Evolutionary conservation across 2,888 invertebrate genomes (phyloP).

Genomic region (Meloe dianella): DNA sequence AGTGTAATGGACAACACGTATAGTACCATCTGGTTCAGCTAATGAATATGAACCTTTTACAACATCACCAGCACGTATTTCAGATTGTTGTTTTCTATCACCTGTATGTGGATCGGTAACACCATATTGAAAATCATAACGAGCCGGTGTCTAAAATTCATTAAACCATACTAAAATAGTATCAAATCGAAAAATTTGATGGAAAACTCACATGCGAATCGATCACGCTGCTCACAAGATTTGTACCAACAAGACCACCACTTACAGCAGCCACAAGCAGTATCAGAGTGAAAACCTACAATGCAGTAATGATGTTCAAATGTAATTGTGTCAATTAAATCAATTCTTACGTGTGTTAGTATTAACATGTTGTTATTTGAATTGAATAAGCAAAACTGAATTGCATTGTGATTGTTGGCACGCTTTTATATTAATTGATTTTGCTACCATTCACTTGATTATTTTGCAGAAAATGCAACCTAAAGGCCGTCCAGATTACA

Average conservation of each 20-base stretch:
- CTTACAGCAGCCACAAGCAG: no score
- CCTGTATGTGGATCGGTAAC: slow-evolving; percentile 66
- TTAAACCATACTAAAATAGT: background rate
- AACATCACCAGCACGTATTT: slow-evolving; percentile 63
- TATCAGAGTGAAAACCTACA: no score
- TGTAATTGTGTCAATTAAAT: no score
- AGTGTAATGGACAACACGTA: slow-evolving; percentile 65
- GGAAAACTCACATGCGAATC: no score
- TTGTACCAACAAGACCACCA: no score
- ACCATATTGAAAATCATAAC: slow-evolving; percentile 66
- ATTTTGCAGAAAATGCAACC: slow-evolving; percentile 15
- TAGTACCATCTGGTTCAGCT: slow-evolving; percentile 65
- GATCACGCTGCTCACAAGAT: no score
- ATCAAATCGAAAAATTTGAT: background rate
- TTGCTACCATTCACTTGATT: slow-evolving; percentile 20
- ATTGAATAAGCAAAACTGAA: slow-evolving; percentile 6
- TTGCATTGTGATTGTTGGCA: background rate
- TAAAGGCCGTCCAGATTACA: slow-evolving; percentile 13
- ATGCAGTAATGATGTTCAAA: no score
- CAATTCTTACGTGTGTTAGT: slow-evolving; percentile 16
- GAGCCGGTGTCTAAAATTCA: slow-evolving; percentile 45
- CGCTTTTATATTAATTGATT: slow-evolving; percentile 16
- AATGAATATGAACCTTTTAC: slow-evolving; percentile 66
- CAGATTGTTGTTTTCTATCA: slow-evolving; percentile 64
- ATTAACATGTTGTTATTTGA: slow-evolving; percentile 20